A percentile compares a stretch with the other conserved stretches of the same genome.
Conservation (phyloP, 2,113 vertebrate genomes). For the Chiloscyllium plagiosum region DNA sequence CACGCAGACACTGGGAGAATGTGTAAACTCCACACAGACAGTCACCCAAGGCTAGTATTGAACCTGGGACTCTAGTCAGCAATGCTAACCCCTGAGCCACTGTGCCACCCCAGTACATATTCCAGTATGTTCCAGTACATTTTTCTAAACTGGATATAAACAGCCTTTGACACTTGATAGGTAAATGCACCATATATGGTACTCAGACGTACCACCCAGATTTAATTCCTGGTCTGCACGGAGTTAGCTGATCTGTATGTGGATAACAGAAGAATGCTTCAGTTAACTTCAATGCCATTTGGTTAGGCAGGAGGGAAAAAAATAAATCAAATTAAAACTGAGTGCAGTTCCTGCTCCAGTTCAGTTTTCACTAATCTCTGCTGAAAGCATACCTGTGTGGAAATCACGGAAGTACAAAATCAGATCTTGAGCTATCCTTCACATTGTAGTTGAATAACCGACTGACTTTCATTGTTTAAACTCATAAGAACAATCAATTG, state of each 20-base stretch:
- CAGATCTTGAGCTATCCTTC: not conserved
- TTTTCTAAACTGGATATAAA: not conserved
- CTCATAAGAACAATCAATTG: not conserved
- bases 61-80: too few species aligned
- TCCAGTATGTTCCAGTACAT: not conserved
- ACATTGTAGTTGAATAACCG: not conserved
- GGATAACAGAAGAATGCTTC: not conserved
- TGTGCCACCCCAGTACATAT: too few species aligned
- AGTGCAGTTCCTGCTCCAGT: not conserved
- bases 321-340: not conserved
- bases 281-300: not conserved
- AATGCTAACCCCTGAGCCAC: too few species aligned
- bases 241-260: not conserved
- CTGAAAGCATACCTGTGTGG: not conserved
- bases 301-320: not conserved
- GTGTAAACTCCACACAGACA: too few species aligned
- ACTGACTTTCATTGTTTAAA: not conserved
- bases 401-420: not conserved
- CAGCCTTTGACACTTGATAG: not conserved
- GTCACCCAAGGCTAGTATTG: too few species aligned
- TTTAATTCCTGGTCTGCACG: not conserved
- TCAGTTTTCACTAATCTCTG: not conserved
- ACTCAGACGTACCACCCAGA: not conserved
- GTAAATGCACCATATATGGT: not conserved
- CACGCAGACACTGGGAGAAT: too few species aligned